Base-by-base conservation (phyloP, 2,888 invertebrate genomes). In the Hirtodrosophila histrioides region DNA sequence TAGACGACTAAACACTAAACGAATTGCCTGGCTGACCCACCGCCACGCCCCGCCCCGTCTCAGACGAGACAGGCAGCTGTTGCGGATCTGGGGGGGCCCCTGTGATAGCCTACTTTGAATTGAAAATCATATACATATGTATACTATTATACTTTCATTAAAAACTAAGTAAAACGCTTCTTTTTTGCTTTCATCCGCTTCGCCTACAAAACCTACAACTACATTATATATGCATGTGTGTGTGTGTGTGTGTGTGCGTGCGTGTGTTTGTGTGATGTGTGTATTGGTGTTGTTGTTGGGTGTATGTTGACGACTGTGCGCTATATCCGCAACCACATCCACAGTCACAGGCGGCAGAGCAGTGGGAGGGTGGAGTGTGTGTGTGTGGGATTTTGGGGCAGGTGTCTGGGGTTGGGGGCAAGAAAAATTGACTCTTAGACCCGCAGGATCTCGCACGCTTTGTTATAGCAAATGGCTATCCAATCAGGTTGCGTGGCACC, bases 401-500 rank as follows among this genome's bases (percentile, higher is more conserved):
- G 44, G 37, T 12, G 54, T 17, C 11, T 12, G 41, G 40, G 50
- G 1, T 17, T 17, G 40, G 43, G 17, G 51, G 56, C 50, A 70
- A 63, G 56, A 73, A 60, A 65, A 73, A 73, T 72, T 68, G 71
- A 81, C 67, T 69, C 75, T 95, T 95, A 99, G 80, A 99, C 99
- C 90, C 99, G 94, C 78, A 99, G 93, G 87, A 99, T 99, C 93
- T 99, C 99, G 51, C 99, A 95, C 88, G 97, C 97, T 91, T 98
- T 96, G 92, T 99, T 98, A 92, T 99, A 99, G 93, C 99, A 99
- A 91, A 99, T 99, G 57, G 99, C 98, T 89, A 99, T 99, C 99
- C 99, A 99, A 93, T 99, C 99, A 9, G 99, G 99, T 91, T 99
- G 99, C n/a, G 99, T 99, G 51, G 98, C 97, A 4, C 99, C 99